Evolutionary conservation across 2,113 vertebrate species (phyloP).

Genomic region (Phodopus roborovskii): DNA sequence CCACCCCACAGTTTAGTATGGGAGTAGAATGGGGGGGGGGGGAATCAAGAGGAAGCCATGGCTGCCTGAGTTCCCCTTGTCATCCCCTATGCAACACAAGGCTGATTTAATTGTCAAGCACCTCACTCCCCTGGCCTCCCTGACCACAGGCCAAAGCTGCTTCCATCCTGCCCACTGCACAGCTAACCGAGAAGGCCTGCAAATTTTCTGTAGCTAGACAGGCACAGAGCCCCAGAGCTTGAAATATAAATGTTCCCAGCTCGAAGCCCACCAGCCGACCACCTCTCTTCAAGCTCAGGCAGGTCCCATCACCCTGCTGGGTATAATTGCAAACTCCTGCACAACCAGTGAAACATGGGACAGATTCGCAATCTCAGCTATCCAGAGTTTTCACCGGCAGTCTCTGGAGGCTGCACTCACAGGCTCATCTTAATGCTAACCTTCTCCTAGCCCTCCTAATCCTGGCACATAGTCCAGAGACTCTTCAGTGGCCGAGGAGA

Average conservation of each 20-base stretch:
- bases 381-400: conserved; percentile 57
- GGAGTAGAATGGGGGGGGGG: background rate
- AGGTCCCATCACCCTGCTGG: conserved; percentile 53
- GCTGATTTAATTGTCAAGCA: background rate
- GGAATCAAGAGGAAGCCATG: background rate
- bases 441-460: background rate
- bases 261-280: background rate
- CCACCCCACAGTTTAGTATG: background rate
- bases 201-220: background rate
- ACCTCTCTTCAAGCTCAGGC: background rate
- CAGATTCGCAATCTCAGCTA: conserved; percentile 60
- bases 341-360: conserved; percentile 48
- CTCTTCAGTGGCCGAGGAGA: background rate
- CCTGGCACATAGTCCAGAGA: background rate
- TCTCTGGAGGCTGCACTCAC: conserved; percentile 18
- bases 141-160: background rate
- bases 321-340: conserved; percentile 74
- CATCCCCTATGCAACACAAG: background rate
- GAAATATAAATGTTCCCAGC: conserved; percentile 49
- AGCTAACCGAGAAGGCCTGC: background rate
- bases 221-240: conserved; percentile 35
- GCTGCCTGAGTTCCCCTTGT: background rate
- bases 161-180: background rate
- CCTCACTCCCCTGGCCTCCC: background rate
- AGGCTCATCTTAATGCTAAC: conserved; percentile 15